A percentile compares a stretch with the other conserved stretches of the same genome.
Evolutionary conservation across 2,888 invertebrate species (phyloP).

Genomic region (Apamea crenata): DNA sequence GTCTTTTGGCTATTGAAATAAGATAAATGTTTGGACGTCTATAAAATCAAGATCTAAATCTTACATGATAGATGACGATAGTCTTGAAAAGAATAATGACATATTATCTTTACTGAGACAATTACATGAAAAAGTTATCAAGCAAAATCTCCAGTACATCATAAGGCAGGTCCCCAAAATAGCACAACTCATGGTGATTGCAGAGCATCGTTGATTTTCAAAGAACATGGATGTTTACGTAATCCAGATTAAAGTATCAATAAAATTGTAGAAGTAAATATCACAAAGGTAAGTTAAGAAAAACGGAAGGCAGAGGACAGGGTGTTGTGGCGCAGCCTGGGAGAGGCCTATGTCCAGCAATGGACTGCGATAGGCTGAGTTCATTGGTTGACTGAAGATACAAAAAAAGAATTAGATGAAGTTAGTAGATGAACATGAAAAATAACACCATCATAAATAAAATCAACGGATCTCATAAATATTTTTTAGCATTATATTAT

Average conservation of each 20-base stretch:
- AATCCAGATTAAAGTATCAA: neutral
- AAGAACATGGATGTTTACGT: rapidly evolving
- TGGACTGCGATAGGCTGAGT: neutral
- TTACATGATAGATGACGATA: neutral
- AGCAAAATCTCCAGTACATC: neutral
- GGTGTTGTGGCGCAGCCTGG: neutral
- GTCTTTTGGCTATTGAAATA: neutral
- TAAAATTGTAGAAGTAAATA: constrained; percentile 26
- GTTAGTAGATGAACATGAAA: neutral
- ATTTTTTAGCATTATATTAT: neutral
- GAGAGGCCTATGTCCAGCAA: neutral
- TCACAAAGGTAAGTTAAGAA: neutral
- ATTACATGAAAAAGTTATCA: neutral
- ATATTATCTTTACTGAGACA: neutral
- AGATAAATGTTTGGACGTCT: neutral
- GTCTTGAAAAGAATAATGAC: too few species aligned
- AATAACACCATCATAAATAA: neutral
- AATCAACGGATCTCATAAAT: neutral
- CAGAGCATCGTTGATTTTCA: neutral
- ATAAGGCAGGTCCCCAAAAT: neutral
- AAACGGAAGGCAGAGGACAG: neutral
- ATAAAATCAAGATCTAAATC: neutral
- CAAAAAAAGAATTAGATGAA: neutral
- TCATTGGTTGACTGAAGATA: too few species aligned
- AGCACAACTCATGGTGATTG: neutral